phyloP scores from a whole-genome alignment of 2,113 vertebrate species.

The Typhlomys cinereus region DNA sequence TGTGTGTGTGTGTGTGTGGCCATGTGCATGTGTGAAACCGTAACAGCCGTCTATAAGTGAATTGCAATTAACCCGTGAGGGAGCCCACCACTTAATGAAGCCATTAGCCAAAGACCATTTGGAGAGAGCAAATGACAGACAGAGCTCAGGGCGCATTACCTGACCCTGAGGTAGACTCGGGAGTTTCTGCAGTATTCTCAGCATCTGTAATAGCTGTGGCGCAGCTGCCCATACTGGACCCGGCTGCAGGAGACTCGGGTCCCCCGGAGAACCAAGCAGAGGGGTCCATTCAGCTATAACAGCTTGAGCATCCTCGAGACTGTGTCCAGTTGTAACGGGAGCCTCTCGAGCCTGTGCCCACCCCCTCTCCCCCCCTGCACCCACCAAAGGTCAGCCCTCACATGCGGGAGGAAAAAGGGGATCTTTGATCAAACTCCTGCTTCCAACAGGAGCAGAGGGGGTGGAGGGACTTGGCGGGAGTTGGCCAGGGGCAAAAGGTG shows the following conservation, averaged over 20 bases:
- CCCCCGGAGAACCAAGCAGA: neutral
- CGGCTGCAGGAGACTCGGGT: neutral
- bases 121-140: neutral
- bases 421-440: neutral
- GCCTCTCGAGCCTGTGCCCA: neutral
- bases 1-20: too few species aligned
- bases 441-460: neutral
- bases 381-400: neutral
- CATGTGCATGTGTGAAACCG: neutral
- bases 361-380: too few species aligned
- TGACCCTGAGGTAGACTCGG: conserved; percentile 46
- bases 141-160: neutral
- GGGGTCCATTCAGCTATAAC: neutral
- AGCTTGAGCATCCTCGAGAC: fast-evolving
- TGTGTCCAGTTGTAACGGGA: fast-evolving
- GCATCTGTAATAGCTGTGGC: neutral
- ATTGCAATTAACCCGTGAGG: conserved; percentile 57
- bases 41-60: conserved; percentile 44
- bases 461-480: neutral
- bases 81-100: conserved; percentile 67
- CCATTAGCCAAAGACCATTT: conserved; percentile 62
- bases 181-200: conserved; percentile 49
- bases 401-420: neutral
- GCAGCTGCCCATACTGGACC: neutral
- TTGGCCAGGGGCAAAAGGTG: neutral